phyloP scores from a whole-genome alignment of 2,797 vertebrate species.

The Vireo griseus region DNA sequence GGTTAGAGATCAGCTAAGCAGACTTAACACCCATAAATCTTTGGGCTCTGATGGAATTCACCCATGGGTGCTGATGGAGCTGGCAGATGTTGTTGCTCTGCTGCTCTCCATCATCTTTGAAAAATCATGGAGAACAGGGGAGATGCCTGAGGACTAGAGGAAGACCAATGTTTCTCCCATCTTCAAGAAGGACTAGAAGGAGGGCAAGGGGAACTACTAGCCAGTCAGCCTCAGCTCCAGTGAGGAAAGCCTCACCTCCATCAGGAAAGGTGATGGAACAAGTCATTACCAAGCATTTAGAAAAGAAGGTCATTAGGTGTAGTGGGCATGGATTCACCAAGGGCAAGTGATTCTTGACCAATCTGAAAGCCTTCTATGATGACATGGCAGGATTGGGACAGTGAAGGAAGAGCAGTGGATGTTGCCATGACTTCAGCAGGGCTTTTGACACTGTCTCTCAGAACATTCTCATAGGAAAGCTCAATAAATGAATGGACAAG shows the following conservation, averaged over 20 bases:
- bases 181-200: not conserved
- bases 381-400: too few relatives aligned
- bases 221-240: not conserved
- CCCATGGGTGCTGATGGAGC: not conserved
- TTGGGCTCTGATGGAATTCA: not conserved
- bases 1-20: not conserved
- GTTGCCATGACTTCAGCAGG: not conserved
- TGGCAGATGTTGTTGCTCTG: not conserved
- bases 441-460: not conserved
- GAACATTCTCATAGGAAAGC: not conserved
- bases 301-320: not conserved
- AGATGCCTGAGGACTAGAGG: not conserved
- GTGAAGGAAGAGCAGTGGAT: too few relatives aligned
- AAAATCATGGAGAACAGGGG: not conserved
- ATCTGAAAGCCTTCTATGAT: not conserved
- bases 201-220: fast-evolving
- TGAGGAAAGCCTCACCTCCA: not conserved
- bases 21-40: not conserved
- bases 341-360: not conserved
- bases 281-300: not conserved
- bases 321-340: not conserved
- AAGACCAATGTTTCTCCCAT: not conserved
- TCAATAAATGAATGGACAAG: not conserved
- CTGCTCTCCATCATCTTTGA: not conserved
- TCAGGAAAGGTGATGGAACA: not conserved